Percentiles rank a stretch among this genome's conserved stretches.
Evolutionary conservation across 92 coral and sea anemone genomes (phyloP).

Genomic region (Zoanthus solanderi): DNA sequence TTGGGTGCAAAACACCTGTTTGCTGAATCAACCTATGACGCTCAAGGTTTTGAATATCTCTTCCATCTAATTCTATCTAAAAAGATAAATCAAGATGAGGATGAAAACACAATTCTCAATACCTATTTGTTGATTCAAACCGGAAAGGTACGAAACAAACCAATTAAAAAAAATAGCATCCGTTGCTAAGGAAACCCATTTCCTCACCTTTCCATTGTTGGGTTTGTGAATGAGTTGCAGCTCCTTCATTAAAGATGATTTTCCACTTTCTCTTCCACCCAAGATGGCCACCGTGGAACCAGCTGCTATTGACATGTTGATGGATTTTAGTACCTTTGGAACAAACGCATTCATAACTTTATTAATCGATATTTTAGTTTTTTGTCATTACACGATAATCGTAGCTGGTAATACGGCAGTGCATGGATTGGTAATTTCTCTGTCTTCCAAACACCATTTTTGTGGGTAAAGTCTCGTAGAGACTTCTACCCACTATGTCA

Average conservation of each 20-base stretch:
- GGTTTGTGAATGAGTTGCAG: constrained; percentile 77
- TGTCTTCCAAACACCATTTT: too few species aligned
- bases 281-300: constrained; percentile 72
- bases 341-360: neutral
- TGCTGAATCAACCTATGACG: constrained; percentile 80
- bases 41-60: constrained; percentile 67
- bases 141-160: neutral
- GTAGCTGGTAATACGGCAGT: too few species aligned
- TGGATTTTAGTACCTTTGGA: constrained; percentile 74
- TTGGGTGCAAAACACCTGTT: constrained; percentile 75
- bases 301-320: constrained; percentile 70
- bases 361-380: neutral
- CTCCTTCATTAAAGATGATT: constrained; percentile 65
- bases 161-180: neutral
- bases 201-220: constrained; percentile 68
- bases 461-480: too few species aligned
- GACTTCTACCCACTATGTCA: too few species aligned
- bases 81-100: too few species aligned
- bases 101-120: neutral
- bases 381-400: too few species aligned
- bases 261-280: constrained; percentile 74
- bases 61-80: constrained; percentile 77
- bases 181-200: too few species aligned
- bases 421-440: too few species aligned
- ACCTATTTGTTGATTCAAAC: too few species aligned